phyloP scores from a whole-genome alignment of 2,113 vertebrate species.

The Machaerirhynchus nigripectus region DNA sequence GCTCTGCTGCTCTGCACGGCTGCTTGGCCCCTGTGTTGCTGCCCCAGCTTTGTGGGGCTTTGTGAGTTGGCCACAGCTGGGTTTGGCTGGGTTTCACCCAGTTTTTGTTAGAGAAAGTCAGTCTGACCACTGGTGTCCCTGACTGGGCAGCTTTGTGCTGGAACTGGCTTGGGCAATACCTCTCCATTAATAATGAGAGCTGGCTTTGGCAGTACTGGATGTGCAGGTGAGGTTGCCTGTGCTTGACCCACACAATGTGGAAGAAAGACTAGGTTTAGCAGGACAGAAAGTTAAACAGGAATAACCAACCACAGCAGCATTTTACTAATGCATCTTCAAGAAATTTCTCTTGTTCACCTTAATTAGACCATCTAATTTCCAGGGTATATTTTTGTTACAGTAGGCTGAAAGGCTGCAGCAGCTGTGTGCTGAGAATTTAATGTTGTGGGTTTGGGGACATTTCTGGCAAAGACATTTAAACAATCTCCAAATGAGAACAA shows the following conservation, averaged over 20 bases:
- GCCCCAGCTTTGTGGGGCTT: not conserved
- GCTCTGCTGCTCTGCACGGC: not conserved
- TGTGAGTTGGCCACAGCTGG: not conserved
- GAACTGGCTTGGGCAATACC: not conserved
- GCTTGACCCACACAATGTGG: not conserved
- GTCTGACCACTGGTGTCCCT: fast-evolving
- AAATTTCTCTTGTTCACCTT: not conserved
- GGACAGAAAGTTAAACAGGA: not conserved
- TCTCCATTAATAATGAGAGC: not conserved
- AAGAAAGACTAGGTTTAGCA: not conserved
- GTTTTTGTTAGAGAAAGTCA: not conserved
- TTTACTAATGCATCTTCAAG: not conserved
- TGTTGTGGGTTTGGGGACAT: not conserved
- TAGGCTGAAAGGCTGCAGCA: not conserved
- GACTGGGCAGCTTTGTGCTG: not conserved
- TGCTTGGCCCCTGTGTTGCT: not conserved
- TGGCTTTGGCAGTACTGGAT: not conserved
- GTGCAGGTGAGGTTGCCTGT: not conserved
- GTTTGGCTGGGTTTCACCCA: not conserved
- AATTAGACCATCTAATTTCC: not conserved
- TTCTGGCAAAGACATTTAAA: not conserved
- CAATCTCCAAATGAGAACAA: not conserved
- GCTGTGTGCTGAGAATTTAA: not conserved
- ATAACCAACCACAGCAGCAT: not conserved
- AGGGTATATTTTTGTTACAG: not conserved